Base-by-base conservation (phyloP, 2,113 vertebrate genomes). In the Hyla sarda region DNA sequence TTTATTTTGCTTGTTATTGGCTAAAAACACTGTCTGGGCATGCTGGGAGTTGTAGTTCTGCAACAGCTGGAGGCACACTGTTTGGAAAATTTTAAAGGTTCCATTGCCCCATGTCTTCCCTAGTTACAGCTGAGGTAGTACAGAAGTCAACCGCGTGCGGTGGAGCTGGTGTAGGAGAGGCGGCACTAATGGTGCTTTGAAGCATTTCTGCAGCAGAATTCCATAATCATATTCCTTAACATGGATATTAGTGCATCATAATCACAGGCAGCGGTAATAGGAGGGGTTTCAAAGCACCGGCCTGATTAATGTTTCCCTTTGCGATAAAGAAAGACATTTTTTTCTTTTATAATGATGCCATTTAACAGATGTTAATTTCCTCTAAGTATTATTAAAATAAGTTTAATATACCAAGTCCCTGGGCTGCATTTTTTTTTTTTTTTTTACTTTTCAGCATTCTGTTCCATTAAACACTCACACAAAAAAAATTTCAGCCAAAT, bases 331-430 rank as follows among this genome's bases (percentile, higher is more conserved):
- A 74, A 80, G 85, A 71, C 25, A 87, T 87, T 81, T 82, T n/a
- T 72, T 74, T 74, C 56, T 81, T 47, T 87, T 82, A 62, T 81
- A 87, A 87, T 87, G 67, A 82, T 48, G 85, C 77, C 67, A 74
- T 87, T 87, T 82, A 80, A 81, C 85, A 87, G 85, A 81, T 87
- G 85, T 87, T 87, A 87, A 87, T 87, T 73, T 87, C 77, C 85
- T 87, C 54, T 87, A 87, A 87, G 85, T 87, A 82, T 87, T 87
- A 87, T 87, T 87, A 87, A 87, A 87, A 87, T 87, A 87, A 87
- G 85, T 87, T 87, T 87, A 82, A 87, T 87, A 87, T 87, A 87
- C 78, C 85, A 87, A 72, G 85, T 87, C 85, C 85, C 85, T 50
- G 77, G 85, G 85, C 67, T 81, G 56, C 54, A 17, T 28, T 54